Evolutionary conservation across 2,888 invertebrate genomes (phyloP).

Genomic region (Temnothorax ravouxi): DNA sequence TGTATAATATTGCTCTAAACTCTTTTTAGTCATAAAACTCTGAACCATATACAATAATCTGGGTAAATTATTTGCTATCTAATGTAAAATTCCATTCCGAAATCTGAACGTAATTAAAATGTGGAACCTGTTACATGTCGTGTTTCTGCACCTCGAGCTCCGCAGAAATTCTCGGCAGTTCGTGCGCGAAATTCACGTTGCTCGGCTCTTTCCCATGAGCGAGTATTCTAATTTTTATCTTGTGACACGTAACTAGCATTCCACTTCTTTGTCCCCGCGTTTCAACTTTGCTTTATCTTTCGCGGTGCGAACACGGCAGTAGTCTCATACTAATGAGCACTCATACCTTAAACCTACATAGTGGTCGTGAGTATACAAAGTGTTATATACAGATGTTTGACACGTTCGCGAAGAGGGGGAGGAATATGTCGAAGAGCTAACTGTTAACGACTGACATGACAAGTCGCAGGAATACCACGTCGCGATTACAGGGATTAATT

Average conservation of each 20-base stretch:
- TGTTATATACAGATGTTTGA: conserved; percentile 53
- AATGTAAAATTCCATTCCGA: background rate
- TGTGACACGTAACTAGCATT: conserved; percentile 66
- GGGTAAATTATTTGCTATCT: background rate
- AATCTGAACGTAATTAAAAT: background rate
- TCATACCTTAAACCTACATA: conserved; percentile 41
- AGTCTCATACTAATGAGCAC: conserved; percentile 52
- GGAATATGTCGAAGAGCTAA: conserved; percentile 29
- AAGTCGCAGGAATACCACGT: conserved; percentile 13
- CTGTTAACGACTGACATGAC: conserved; percentile 28
- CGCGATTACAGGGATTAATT: conserved; percentile 32
- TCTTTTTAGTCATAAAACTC: background rate
- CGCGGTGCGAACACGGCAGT: conserved; percentile 13
- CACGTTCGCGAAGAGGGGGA: conserved; percentile 26
- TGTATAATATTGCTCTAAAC: background rate
- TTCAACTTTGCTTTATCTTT: conserved; percentile 37
- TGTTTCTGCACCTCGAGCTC: conserved; percentile 13
- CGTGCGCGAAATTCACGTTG: conserved; percentile 1
- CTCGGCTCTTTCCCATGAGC: conserved; percentile 60
- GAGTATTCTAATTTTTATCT: conserved; percentile 66
- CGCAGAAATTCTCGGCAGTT: background rate
- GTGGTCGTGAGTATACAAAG: conserved; percentile 49
- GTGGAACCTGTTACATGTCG: conserved; percentile 33
- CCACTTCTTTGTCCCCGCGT: conserved; percentile 33
- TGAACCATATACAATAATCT: background rate